Conservation (phyloP, 2,797 vertebrate species). For the Microctenopoma steveboyesi region DNA sequence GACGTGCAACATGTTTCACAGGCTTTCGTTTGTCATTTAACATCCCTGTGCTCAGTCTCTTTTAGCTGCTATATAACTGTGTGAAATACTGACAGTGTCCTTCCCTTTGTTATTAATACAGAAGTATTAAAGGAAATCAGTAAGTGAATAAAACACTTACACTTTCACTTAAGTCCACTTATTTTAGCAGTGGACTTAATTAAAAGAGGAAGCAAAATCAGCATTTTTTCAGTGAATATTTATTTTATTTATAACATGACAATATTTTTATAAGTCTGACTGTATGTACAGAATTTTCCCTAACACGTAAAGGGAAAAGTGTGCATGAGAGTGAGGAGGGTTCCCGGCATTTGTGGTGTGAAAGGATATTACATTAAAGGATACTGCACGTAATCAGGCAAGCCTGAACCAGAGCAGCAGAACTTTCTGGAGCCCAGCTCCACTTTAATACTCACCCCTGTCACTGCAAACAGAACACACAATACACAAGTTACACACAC, state of each 20-base stretch:
- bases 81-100: background rate
- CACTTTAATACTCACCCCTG: slow-evolving; percentile 90
- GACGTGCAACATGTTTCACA: background rate
- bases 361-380: slow-evolving; percentile 86
- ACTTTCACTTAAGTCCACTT: background rate
- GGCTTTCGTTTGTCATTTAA: background rate
- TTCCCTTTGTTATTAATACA: no score
- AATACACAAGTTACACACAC: slow-evolving; percentile 55
- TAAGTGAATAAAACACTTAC: no score
- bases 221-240: no score
- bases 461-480: slow-evolving; percentile 82
- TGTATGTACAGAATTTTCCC: slow-evolving; percentile 25
- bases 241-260: background rate
- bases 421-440: slow-evolving; percentile 84
- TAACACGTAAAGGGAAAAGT: slow-evolving; percentile 66
- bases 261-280: background rate
- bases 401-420: slow-evolving; percentile 80
- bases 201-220: background rate
- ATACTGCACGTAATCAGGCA: slow-evolving; percentile 84
- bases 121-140: background rate
- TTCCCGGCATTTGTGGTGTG: slow-evolving; percentile 47
- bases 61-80: background rate
- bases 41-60: background rate
- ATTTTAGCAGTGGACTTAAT: background rate
- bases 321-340: background rate